Evolutionary conservation across 2,797 vertebrate genomes (phyloP).

Genomic region (Periparus ater): DNA sequence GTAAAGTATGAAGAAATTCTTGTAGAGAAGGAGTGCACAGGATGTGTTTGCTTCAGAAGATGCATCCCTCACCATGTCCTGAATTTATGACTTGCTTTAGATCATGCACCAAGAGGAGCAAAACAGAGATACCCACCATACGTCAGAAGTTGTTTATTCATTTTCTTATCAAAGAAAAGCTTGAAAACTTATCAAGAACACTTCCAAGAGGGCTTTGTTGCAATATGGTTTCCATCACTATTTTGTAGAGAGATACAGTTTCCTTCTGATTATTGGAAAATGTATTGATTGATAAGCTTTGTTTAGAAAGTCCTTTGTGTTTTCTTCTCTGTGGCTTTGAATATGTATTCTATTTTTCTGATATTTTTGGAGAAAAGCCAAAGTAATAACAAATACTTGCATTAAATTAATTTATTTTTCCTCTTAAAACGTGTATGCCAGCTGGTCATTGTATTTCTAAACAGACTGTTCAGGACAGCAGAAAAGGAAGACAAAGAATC

Average conservation of each 20-base stretch:
- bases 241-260: not conserved
- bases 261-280: not conserved
- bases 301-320: not conserved
- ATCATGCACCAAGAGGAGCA: not conserved
- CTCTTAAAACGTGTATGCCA: not conserved
- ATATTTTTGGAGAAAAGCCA: not conserved
- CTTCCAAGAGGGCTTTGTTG: not conserved
- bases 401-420: not conserved
- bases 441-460: not conserved
- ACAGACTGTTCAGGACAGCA: not conserved
- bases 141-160: not conserved
- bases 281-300: not conserved
- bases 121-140: not conserved
- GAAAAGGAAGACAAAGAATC: not conserved
- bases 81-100: not conserved
- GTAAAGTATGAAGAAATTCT: not conserved
- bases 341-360: not conserved
- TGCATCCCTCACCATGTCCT: not conserved
- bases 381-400: not conserved
- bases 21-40: not conserved
- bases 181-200: not conserved
- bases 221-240: not conserved
- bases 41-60: not conserved
- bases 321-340: not conserved
- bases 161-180: not conserved